Base-by-base conservation (phyloP, 2,888 invertebrate genomes). In the Apodemia hepburni region DNA sequence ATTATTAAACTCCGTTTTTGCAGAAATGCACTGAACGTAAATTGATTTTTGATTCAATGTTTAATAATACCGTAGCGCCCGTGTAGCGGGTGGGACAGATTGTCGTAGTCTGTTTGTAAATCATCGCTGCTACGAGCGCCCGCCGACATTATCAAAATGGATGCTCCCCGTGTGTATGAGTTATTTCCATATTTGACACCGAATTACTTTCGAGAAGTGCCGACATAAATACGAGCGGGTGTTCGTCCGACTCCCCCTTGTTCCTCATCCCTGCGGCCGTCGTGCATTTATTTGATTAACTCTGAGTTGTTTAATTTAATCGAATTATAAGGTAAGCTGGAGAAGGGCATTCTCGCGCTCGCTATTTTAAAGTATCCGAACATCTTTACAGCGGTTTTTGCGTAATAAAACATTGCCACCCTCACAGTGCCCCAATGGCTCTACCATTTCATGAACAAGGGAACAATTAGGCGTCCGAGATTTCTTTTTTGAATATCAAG, bases 231-330 rank as follows among this genome's bases (percentile, higher is more conserved):
- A 88, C 74, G 72, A 79, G 78, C 73, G 71, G 71, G 75, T 66
- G 70, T 65, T 72, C 73, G 71, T 70, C 73, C 67, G 71, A 74
- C 38, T 58, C 33, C 66, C 66, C 75, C 76, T 74, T 76, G 42
- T 42, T 74, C 76, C 71, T 72, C 81, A 77, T 73, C 77, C 73
- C 76, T 70, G 74, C 81, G 84, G 81, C 87, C 84, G 81, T 81
- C 79, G 76, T 84, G 86, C 91, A 91, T 91, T 92, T 92, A 92
- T 92, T 92, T 92, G 92, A 92, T 92, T 92, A 92, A 92, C 90
- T 90, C 84, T 76, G 89, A 90, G 90, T 91, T 92, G 89, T 91
- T 92, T 92, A 92, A 91, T 92, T 91, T 91, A 91, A 91, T 90
- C 87, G 87, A 90, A 85, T 91, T 90, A 90, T 82, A 85, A 88